phyloP scores from a whole-genome alignment of 2,888 invertebrate species.

The Scaptomyza caliginosa region DNA sequence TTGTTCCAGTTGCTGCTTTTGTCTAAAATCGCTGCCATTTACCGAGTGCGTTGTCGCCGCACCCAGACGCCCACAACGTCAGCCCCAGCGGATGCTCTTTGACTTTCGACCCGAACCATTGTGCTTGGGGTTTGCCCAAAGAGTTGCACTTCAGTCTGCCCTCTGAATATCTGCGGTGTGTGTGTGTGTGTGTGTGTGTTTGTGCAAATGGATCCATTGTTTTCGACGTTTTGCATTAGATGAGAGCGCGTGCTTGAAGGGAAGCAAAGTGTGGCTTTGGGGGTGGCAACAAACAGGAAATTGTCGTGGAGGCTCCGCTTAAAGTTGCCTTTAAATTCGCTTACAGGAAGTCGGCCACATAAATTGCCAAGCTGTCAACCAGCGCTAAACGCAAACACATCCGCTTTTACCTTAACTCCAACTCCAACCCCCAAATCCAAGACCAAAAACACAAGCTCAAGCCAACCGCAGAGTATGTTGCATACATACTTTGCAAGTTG shows the following conservation, averaged over 20 bases:
- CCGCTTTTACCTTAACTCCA: slow-evolving; percentile 35
- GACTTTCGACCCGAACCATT: slow-evolving; percentile 67
- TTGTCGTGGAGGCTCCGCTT: slow-evolving; percentile 38
- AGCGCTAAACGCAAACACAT: slow-evolving; percentile 67
- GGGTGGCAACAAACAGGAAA: slow-evolving; percentile 51
- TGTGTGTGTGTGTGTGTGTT: background rate
- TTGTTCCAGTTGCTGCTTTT: slow-evolving; percentile 63
- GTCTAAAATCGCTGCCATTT: slow-evolving; percentile 62
- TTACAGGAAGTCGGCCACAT: slow-evolving; percentile 57
- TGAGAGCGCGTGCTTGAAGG: slow-evolving; percentile 15
- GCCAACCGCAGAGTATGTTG: slow-evolving; percentile 22
- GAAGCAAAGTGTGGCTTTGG: slow-evolving; percentile 34
- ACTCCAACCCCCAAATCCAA: slow-evolving; percentile 56
- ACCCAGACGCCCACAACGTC: slow-evolving; percentile 44
- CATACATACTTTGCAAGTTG: slow-evolving; percentile 40
- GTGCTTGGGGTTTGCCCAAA: slow-evolving; percentile 38
- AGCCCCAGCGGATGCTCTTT: slow-evolving; percentile 73
- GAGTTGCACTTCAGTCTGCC: slow-evolving; percentile 61
- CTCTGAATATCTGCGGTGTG: slow-evolving; percentile 14
- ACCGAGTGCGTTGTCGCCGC: slow-evolving; percentile 49
- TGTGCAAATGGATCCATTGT: slow-evolving; percentile 75
- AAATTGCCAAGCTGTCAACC: slow-evolving; percentile 72
- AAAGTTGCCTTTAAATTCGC: slow-evolving; percentile 54
- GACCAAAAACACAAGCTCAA: slow-evolving; percentile 59
- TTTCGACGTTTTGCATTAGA: slow-evolving; percentile 51